Base-by-base conservation (phyloP, 2,113 vertebrate species). In the Prochilodus magdalenae region DNA sequence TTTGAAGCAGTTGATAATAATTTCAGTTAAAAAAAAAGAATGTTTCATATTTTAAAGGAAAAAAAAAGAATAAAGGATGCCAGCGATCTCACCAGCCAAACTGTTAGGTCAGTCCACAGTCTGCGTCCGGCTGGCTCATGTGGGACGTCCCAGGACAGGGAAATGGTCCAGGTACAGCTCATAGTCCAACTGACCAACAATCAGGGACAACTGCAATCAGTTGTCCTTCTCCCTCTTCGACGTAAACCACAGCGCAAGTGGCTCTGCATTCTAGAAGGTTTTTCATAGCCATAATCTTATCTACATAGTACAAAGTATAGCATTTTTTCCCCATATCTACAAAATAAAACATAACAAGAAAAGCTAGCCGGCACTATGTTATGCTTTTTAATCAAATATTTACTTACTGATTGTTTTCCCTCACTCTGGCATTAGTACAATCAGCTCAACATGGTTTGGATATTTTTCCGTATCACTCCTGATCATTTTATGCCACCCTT, bases 61-160 rank as follows among this genome's bases (percentile, higher is more conserved):
- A 85, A 81, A 89, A 27, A 27, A 22, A 86, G 78, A 44, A 36
- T 49, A 10, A 78, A 27, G 15, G 30, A 67, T 86, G 88, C 53
- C 81, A 84, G 80, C 88, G 74, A 90, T 87, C 59, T 89, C 77
- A 87, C 76, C 85, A 88, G 65, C 86, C 88, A 90, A 89, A 83
- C 70, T 60, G 40, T 77, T 80, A 80, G 86, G 80, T 87, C 83
- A 90, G 86, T 91, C 84, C 84, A 89, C 75, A 91, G 91, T 93
- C 87, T 80, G 33, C 73, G 71, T 67, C n/a, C 59, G 59, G 33
- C 51, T 73, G 69, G 80, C 70, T 73, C 62, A 65, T 83, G 51
- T 59, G 65, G 71, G 57, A 53, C 12, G 36, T 86, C 65, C 84
- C 33, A 78, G 83, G 85, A 82, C 78, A 65, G 62, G 88, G 74